These are phyloP conservation scores for Mellilla xanthometata DNA, from an alignment of 2,888 invertebrate species.

Conservation along the genomic window DNA sequence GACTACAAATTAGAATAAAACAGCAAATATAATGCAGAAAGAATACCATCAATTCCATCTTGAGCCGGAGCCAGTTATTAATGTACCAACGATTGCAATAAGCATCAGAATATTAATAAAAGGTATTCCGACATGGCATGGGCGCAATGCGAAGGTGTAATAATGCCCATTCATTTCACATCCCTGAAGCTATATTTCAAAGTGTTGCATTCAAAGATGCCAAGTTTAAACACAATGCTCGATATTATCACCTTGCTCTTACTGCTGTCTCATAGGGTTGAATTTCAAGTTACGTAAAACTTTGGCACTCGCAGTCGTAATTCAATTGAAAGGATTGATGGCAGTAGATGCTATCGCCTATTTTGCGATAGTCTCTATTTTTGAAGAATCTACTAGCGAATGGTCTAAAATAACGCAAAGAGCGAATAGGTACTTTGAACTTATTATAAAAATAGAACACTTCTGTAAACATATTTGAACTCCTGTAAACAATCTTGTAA, in stretches of 20 bases:
- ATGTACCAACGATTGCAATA: constrained; percentile 7
- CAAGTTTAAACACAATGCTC: constrained; percentile 1
- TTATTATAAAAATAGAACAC: no score
- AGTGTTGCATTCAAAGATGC: constrained; percentile 10
- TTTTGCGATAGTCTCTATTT: no score
- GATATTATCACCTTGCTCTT: constrained; percentile 15
- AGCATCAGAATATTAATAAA: constrained; percentile 28
- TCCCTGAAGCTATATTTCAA: constrained; percentile 54
- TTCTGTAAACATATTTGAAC: no score
- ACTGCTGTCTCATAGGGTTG: constrained; percentile 28
- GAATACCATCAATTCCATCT: constrained; percentile 2
- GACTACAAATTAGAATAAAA: not conserved
- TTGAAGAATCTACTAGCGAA: no score
- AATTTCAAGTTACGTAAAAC: constrained; percentile 6
- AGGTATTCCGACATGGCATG: constrained; percentile 39
- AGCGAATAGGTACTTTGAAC: no score
- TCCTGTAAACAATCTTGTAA: no score
- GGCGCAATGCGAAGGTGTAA: constrained; percentile 45
- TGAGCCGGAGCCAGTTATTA: constrained; percentile 14
- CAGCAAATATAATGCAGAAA: constrained; percentile 5
- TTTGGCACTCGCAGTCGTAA: not conserved
- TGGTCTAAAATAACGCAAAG: no score
- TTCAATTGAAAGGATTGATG: not conserved
- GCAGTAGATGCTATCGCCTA: no score
- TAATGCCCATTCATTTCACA: constrained; percentile 56